phyloP scores from a whole-genome alignment of 2,888 invertebrate genomes.

The Yponomeuta evonymella region DNA sequence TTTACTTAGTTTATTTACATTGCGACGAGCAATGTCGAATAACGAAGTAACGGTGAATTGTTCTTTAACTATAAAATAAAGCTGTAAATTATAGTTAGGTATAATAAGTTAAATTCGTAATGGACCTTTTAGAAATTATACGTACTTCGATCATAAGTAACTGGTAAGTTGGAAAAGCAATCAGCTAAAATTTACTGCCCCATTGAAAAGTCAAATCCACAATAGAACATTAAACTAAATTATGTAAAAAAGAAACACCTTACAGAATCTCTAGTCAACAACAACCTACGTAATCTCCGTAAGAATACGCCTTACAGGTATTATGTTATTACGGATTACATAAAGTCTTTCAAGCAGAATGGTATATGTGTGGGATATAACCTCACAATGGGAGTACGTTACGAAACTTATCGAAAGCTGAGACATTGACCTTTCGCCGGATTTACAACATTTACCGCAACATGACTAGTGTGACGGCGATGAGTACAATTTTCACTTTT shows the following conservation, averaged over 20 bases:
- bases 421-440: constrained; percentile 1
- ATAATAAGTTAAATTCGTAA: not conserved
- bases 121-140: not conserved
- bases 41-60: not conserved
- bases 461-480: not conserved
- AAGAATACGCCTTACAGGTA: not conserved
- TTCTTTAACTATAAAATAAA: not conserved
- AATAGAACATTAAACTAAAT: not conserved
- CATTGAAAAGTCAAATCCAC: not conserved
- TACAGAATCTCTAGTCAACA: not conserved
- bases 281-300: not conserved
- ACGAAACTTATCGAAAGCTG: not conserved
- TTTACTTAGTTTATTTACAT: not conserved
- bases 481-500: not conserved
- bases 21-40: not conserved
- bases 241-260: not conserved
- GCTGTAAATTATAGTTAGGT: not conserved
- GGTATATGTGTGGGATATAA: constrained; percentile 15
- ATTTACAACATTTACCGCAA: not conserved
- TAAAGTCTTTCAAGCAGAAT: constrained; percentile 16
- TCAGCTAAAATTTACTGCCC: not conserved
- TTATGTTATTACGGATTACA: constrained; percentile 14
- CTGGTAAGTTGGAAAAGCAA: too few species aligned
- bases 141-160: too few species aligned
- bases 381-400: constrained; percentile 5